phyloP scores from a whole-genome alignment of 2,797 vertebrate genomes.

The Sphaeramia orbicularis region DNA sequence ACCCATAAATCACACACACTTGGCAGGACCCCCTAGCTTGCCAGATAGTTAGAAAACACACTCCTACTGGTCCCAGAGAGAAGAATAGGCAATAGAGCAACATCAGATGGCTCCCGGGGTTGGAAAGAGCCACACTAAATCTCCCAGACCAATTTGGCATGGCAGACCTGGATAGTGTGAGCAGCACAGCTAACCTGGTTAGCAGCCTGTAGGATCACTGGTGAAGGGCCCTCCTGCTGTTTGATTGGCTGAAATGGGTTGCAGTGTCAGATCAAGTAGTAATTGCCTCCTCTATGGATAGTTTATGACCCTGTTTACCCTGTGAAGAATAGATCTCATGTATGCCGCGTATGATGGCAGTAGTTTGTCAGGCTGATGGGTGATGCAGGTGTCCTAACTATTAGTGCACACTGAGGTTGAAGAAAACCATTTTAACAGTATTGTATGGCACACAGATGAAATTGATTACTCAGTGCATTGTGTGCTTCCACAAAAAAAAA shows the following conservation, averaged over 20 bases:
- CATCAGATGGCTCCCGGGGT: slow-evolving; percentile 59
- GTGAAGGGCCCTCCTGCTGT: slow-evolving; percentile 75
- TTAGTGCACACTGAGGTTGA: slow-evolving; percentile 60
- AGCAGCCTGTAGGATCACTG: slow-evolving; percentile 56
- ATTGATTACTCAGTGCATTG: slow-evolving; percentile 58
- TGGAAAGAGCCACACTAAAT: slow-evolving; percentile 65
- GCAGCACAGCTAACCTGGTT: slow-evolving; percentile 65
- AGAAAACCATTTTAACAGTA: slow-evolving; percentile 51
- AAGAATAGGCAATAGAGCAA: slow-evolving; percentile 29
- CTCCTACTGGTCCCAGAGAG: slow-evolving; percentile 37
- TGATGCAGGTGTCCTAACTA: slow-evolving; percentile 51
- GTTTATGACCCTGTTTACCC: slow-evolving; percentile 87
- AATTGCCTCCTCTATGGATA: slow-evolving; percentile 86
- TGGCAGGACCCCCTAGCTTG: slow-evolving; percentile 73
- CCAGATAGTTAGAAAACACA: slow-evolving; percentile 43
- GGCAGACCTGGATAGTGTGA: slow-evolving; percentile 49
- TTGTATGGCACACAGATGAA: slow-evolving; percentile 42
- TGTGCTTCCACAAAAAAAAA: slow-evolving; percentile 36
- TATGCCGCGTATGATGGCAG: slow-evolving; percentile 41
- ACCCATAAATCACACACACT: slow-evolving; percentile 89
- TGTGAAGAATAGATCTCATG: slow-evolving; percentile 69
- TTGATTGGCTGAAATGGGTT: slow-evolving; percentile 79
- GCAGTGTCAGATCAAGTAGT: slow-evolving; percentile 85
- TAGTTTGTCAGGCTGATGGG: slow-evolving; percentile 49
- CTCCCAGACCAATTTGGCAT: slow-evolving; percentile 79